Base-by-base conservation (phyloP, 2,888 invertebrate species). In the Cantharis flavilabris region DNA sequence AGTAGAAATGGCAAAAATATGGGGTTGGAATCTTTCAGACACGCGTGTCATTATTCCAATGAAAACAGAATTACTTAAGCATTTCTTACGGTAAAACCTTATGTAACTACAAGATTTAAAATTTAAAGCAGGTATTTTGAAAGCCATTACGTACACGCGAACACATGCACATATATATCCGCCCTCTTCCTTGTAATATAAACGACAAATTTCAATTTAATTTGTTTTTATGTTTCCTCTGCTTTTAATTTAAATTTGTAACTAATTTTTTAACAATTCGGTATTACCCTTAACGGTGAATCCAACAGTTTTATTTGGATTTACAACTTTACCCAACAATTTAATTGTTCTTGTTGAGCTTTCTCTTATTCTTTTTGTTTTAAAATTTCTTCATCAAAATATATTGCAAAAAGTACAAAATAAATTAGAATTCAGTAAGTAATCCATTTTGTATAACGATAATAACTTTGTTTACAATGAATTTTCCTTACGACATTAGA, bases 51-150 rank as follows among this genome's bases (percentile, higher is more conserved):
- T 69, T 69, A 69, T 18, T 20, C 23, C 16, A 65, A 18, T 18
- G 70, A 28, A 67, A 67, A 67, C 65, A 26, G 26, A 67, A 67
- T 67, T 67, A 67, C 65, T 67, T 67, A 67, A 67, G 23, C 65
- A 23, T 67, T 67, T 67, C 65, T 67, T 26, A 67, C 10, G n/a
- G 67, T 14, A 62, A 65, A 70, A 69, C 69, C 28, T 28, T 20
- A 10, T 26, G 69, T 70, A 62, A 30, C 63, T 62, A 20, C 18
- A 67, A 71, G 71, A 76, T 76, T 76, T 76, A 76, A 76, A 76
- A 72, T 76, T 72, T 76, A 76, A 76, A 76, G 62, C 69, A 76
- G 76, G 76, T 70, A 70, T 76, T 76, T 76, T 64, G 69, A 76
- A 76, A 76, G 76, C 63, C 71, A 76, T 76, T 76, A 76, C 69